phyloP scores from a whole-genome alignment of 2,888 invertebrate species.

The Drosophila prolongata region DNA sequence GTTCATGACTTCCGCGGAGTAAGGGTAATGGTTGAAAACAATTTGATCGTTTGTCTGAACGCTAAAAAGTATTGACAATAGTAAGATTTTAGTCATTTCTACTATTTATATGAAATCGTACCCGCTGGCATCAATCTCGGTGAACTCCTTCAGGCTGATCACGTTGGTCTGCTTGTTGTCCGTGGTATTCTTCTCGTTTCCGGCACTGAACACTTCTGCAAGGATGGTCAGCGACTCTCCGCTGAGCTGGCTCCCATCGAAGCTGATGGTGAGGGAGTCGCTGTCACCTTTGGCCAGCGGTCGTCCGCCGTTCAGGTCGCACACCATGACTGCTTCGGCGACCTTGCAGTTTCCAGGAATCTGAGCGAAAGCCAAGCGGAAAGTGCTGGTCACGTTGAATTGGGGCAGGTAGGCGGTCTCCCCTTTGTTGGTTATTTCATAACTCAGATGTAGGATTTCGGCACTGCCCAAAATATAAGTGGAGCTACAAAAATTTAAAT shows the following conservation, averaged over 20 bases:
- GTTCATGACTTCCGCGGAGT: slow-evolving; percentile 79
- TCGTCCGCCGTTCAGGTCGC: slow-evolving; percentile 81
- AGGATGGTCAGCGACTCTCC: slow-evolving; percentile 77
- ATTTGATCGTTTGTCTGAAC: slow-evolving; percentile 77
- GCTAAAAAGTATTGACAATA: slow-evolving; percentile 51
- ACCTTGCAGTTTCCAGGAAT: slow-evolving; percentile 82
- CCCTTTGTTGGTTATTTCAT: slow-evolving; percentile 84
- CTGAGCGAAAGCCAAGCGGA: slow-evolving; percentile 81
- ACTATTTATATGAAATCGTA: slow-evolving; percentile 49
- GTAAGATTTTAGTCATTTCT: no score
- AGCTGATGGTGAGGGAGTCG: slow-evolving; percentile 77
- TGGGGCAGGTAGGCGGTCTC: slow-evolving; percentile 85
- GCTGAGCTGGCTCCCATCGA: slow-evolving; percentile 81
- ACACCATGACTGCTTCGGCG: slow-evolving; percentile 73
- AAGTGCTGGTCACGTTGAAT: slow-evolving; percentile 84
- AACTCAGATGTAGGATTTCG: slow-evolving; percentile 78
- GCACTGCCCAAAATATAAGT: slow-evolving; percentile 82
- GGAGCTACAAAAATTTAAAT: slow-evolving; percentile 54
- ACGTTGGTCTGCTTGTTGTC: slow-evolving; percentile 77
- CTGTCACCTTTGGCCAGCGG: slow-evolving; percentile 77
- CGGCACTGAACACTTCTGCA: slow-evolving; percentile 83
- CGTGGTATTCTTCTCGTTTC: slow-evolving; percentile 74
- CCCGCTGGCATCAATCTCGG: slow-evolving; percentile 84
- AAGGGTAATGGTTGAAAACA: slow-evolving; percentile 79
- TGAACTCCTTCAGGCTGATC: slow-evolving; percentile 80